These are phyloP conservation scores for Zosterops pallidus DNA, from an alignment of 2,113 vertebrate species.

Conservation along the genomic window DNA sequence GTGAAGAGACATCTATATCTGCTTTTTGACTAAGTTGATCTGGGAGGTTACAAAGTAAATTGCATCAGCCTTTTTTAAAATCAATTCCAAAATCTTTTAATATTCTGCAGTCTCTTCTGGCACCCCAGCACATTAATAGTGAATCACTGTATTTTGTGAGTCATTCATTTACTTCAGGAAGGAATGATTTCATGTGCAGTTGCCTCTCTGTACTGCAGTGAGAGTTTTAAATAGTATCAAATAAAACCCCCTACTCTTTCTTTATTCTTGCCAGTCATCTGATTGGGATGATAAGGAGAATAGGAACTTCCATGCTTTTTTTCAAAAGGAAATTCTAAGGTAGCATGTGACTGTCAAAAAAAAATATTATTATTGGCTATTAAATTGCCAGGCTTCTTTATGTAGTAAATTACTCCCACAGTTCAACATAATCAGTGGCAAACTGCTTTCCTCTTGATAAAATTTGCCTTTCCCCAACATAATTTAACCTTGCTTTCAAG, in stretches of 20 bases:
- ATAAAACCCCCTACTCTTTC: background rate
- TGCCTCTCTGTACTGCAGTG: background rate
- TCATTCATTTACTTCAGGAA: background rate
- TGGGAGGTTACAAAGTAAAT: background rate
- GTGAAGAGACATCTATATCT: background rate
- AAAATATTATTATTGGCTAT: background rate
- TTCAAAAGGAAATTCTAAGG: background rate
- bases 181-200: background rate
- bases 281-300: background rate
- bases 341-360: background rate
- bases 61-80: background rate
- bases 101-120: background rate
- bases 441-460: background rate
- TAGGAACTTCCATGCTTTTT: background rate
- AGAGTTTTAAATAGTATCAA: background rate
- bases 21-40: background rate
- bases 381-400: background rate
- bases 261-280: background rate
- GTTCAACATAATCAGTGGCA: background rate
- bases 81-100: background rate
- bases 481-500: background rate
- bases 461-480: background rate
- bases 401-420: background rate
- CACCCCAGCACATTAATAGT: background rate
- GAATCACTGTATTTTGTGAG: background rate